Conservation (phyloP, 2,888 invertebrate genomes). For the Thereva nobilitata region DNA sequence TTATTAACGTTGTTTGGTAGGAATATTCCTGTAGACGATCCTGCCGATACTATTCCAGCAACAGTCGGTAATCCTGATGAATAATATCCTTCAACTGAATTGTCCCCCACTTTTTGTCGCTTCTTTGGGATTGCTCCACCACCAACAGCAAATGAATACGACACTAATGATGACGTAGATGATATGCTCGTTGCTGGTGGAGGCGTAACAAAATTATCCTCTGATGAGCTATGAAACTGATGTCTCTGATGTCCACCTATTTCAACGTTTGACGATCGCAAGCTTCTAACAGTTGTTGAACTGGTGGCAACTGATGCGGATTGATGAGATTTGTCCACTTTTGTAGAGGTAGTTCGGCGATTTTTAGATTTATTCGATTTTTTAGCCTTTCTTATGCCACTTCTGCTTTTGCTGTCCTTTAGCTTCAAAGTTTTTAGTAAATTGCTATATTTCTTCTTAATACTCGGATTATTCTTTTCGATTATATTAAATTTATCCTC, state of each 20-base stretch:
- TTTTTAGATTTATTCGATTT: conserved; percentile 16
- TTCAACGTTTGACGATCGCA: conserved; percentile 37
- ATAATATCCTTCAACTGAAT: conserved; percentile 12
- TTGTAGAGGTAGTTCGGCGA: conserved; percentile 24
- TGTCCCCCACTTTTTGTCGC: conserved; percentile 42
- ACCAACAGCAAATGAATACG: conserved; percentile 37
- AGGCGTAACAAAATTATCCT: conserved; percentile 38
- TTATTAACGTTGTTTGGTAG: conserved; percentile 41
- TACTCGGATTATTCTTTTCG: neutral
- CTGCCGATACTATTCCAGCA: too few relatives aligned
- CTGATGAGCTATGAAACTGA: conserved; percentile 5
- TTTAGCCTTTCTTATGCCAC: conserved; percentile 4
- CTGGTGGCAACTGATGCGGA: conserved; percentile 15
- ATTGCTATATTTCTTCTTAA: conserved; percentile 19
- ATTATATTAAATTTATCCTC: neutral
- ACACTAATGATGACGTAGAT: conserved; percentile 28
- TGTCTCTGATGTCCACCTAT: conserved; percentile 28
- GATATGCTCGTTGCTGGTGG: conserved; percentile 21
- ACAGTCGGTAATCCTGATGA: neutral
- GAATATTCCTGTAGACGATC: conserved; percentile 26
- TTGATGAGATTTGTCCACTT: conserved; percentile 40
- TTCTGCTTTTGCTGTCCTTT: conserved; percentile 21
- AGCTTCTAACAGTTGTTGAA: conserved; percentile 34
- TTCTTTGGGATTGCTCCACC: conserved; percentile 43
- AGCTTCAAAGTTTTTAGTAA: conserved; percentile 8